These are phyloP conservation scores for Triplophysa bombifrons DNA, from an alignment of 2,797 vertebrate genomes.

Conservation along the genomic window DNA sequence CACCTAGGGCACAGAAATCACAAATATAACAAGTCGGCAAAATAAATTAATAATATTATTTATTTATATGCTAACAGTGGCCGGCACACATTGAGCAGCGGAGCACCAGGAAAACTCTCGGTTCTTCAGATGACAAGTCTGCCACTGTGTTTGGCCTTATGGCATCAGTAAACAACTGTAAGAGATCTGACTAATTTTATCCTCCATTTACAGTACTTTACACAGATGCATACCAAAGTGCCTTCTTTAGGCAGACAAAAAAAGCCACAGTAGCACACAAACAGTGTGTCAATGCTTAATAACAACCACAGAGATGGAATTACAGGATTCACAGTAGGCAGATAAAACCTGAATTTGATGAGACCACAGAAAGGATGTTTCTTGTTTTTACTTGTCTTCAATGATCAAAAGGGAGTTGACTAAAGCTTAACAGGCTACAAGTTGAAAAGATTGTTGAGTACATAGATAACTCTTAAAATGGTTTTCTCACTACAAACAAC, in stretches of 20 bases:
- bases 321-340: conserved; percentile 35
- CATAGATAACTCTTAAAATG: conserved; percentile 13
- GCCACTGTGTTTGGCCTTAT: conserved; percentile 66
- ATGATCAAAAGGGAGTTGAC: conserved; percentile 28
- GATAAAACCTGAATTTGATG: conserved; percentile 28
- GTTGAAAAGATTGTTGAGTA: conserved; percentile 23
- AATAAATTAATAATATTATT: no score
- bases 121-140: no score
- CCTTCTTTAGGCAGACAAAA: conserved; percentile 10
- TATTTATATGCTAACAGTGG: no score
- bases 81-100: no score
- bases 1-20: no score
- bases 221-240: conserved; percentile 20
- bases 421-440: background rate
- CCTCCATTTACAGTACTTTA: conserved; percentile 19
- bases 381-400: conserved; percentile 41
- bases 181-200: conserved; percentile 54
- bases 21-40: no score
- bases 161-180: conserved; percentile 76
- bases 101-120: no score
- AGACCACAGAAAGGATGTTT: conserved; percentile 40
- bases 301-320: conserved; percentile 23
- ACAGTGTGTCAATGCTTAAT: background rate
- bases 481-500: background rate
- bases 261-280: conserved; percentile 19